phyloP scores from a whole-genome alignment of 2,888 invertebrate genomes.

The Petrophora chlorosata region DNA sequence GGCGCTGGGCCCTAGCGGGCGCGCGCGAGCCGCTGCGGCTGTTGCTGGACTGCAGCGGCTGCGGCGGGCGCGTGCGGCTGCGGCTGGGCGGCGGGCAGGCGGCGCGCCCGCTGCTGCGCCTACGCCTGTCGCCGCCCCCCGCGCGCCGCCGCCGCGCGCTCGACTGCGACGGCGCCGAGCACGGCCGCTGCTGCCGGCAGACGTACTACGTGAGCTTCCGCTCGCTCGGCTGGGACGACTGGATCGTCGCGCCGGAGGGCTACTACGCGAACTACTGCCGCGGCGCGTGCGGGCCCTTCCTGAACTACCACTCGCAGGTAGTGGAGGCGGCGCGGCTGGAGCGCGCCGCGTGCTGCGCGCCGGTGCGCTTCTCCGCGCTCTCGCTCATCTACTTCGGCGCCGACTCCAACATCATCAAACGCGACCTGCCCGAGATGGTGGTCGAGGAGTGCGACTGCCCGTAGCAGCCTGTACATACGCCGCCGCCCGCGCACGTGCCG shows the following conservation, averaged over 20 bases:
- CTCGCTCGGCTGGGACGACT: conserved; percentile 96
- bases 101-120: conserved; percentile 92
- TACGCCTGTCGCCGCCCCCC: conserved; percentile 88
- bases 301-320: conserved; percentile 95
- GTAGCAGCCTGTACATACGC: conserved; percentile 77
- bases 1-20: conserved; percentile 85
- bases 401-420: conserved; percentile 95
- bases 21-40: conserved; percentile 86
- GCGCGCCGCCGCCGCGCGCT: conserved; percentile 91
- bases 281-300: conserved; percentile 94
- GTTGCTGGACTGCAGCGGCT: conserved; percentile 93
- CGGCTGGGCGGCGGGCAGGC: conserved; percentile 83
- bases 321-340: conserved; percentile 95
- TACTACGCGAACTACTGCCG: conserved; percentile 97
- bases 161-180: conserved; percentile 88
- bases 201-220: conserved; percentile 96
- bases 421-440: conserved; percentile 97
- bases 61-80: conserved; percentile 88
- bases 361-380: conserved; percentile 95
- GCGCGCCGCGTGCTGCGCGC: conserved; percentile 96
- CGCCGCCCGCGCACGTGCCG: conserved; percentile 44
- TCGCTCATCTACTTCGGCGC: conserved; percentile 96
- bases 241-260: conserved; percentile 95
- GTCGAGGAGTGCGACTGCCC: conserved; percentile 98
- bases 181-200: conserved; percentile 90